Evolutionary conservation across 2,797 vertebrate species (phyloP).

Genomic region (Synaphobranchus kaupii): DNA sequence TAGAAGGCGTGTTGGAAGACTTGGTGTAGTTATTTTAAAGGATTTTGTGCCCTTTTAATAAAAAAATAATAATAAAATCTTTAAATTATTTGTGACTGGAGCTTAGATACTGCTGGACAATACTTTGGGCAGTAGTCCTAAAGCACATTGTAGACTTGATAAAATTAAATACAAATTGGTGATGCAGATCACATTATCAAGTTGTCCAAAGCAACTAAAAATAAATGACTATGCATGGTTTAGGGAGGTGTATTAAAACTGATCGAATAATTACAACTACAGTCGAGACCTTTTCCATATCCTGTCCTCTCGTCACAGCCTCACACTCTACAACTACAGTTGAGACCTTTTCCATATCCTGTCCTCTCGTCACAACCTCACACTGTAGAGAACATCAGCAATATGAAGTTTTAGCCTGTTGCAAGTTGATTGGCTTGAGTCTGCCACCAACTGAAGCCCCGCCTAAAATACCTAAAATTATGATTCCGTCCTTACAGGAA

Average conservation of each 20-base stretch:
- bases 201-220: too few species aligned
- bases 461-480: not conserved
- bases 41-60: not conserved
- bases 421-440: not conserved
- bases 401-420: not conserved
- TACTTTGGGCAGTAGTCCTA: not conserved
- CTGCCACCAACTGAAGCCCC: not conserved
- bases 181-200: too few species aligned
- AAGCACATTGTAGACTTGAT: not conserved
- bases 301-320: not conserved
- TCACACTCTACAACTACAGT: too few species aligned
- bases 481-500: slow-evolving; percentile 72
- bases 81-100: not conserved
- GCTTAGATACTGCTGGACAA: not conserved
- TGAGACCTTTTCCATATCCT: not conserved
- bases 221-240: not conserved
- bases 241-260: not conserved
- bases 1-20: not conserved
- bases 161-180: too few species aligned
- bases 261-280: not conserved
- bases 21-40: not conserved
- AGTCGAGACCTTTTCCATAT: not conserved
- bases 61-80: not conserved
- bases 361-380: not conserved
- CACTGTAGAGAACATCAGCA: not conserved